Conservation (phyloP, 2,797 vertebrate species). For the Coregonus ussuriensis region DNA sequence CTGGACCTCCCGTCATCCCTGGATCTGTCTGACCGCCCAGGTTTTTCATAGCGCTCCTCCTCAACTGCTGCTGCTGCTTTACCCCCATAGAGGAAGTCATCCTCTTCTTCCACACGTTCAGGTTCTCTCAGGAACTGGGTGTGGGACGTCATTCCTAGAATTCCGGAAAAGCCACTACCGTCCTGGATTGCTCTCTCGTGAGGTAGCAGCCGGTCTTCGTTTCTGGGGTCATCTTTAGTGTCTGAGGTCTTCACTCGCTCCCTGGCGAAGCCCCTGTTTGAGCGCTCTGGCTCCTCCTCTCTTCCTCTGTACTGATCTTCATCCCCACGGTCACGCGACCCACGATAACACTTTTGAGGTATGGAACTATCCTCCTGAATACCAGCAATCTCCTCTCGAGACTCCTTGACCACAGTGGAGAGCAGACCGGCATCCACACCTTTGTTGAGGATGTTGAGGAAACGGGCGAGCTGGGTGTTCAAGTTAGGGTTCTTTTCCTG, state of each 20-base stretch:
- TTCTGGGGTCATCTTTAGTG: constrained; percentile 40
- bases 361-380: constrained; percentile 13
- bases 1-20: constrained; percentile 13
- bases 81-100: constrained; percentile 81
- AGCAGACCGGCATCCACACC: constrained; percentile 68
- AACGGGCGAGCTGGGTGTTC: constrained; percentile 80
- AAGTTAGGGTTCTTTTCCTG: constrained; percentile 60
- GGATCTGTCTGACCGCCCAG: neutral
- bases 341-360: neutral
- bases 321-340: neutral
- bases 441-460: constrained; percentile 85
- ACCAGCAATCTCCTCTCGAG: constrained; percentile 51
- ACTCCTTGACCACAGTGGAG: constrained; percentile 60
- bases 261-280: constrained; percentile 58
- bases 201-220: constrained; percentile 79
- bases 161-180: constrained; percentile 85
- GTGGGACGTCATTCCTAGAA: constrained; percentile 80
- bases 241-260: constrained; percentile 53
- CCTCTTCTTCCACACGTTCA: constrained; percentile 78
- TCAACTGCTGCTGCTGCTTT: constrained; percentile 2
- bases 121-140: constrained; percentile 66
- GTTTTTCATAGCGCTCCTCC: constrained; percentile 16
- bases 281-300: constrained; percentile 43
- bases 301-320: constrained; percentile 62
- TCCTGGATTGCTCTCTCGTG: constrained; percentile 88